phyloP scores from a whole-genome alignment of 1,140 invertebrate genomes.

The Gryon sp. region DNA sequence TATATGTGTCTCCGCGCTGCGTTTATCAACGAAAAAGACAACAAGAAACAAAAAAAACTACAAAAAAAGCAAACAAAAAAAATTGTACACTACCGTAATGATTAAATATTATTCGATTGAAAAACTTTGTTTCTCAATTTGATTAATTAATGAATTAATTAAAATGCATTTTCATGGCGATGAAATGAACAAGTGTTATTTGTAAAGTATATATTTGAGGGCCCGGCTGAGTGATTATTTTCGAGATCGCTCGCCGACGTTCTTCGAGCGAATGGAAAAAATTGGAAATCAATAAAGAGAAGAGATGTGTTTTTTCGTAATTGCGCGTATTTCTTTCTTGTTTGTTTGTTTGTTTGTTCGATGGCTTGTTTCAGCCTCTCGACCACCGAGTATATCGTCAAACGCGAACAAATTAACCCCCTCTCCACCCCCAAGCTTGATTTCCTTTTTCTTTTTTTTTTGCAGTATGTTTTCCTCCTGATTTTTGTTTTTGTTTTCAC shows the following conservation, averaged over 20 bases:
- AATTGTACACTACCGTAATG: slow-evolving; percentile 18
- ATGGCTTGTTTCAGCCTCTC: slow-evolving; percentile 8
- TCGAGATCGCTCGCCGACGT: slow-evolving; percentile 40
- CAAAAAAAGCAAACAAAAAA: neutral
- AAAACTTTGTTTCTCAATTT: neutral
- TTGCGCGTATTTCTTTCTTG: slow-evolving; percentile 22
- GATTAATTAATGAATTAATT: neutral
- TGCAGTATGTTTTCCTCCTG: too few species aligned
- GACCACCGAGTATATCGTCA: neutral
- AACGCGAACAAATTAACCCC: slow-evolving; percentile 10
- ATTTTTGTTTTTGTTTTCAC: too few species aligned
- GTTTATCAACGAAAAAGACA: too few species aligned
- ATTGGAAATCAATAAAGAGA: slow-evolving; percentile 67
- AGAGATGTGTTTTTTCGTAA: slow-evolving; percentile 65
- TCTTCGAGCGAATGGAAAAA: slow-evolving; percentile 60
- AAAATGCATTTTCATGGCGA: slow-evolving; percentile 20
- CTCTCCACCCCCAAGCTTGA: too few species aligned
- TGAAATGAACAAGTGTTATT: slow-evolving; percentile 53
- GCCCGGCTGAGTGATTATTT: slow-evolving; percentile 52
- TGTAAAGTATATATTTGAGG: slow-evolving; percentile 62
- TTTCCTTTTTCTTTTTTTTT: too few species aligned
- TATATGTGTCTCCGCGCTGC: too few species aligned
- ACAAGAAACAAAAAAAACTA: too few species aligned
- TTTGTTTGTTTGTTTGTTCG: neutral
- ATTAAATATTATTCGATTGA: slow-evolving; percentile 18